A percentile compares a stretch with the other conserved stretches of the same genome.
Evolutionary conservation across 2,113 vertebrate genomes (phyloP).

Genomic region (Peromyscus polionotus): DNA sequence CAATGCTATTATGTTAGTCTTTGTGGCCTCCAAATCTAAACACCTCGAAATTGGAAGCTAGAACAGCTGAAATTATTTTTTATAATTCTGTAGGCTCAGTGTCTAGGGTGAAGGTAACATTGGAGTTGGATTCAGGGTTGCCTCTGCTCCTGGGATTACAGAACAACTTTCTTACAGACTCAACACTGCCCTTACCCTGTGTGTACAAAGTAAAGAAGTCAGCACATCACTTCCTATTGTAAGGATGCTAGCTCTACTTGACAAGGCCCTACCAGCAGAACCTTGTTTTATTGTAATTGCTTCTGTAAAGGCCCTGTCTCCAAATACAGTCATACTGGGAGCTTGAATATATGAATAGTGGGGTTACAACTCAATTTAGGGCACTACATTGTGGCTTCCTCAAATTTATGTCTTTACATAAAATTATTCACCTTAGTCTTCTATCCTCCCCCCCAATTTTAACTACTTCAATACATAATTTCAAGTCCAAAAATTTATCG

Average conservation of each 20-base stretch:
- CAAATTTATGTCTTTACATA: too few relatives aligned
- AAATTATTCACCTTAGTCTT: background rate
- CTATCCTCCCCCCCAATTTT: background rate
- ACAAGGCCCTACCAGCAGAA: background rate
- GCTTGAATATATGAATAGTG: background rate
- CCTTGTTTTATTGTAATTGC: background rate
- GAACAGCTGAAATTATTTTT: background rate
- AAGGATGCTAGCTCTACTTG: background rate
- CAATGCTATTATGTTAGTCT: background rate
- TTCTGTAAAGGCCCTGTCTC: background rate
- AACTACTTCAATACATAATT: background rate
- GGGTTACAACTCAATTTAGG: background rate
- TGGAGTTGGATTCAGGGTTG: background rate
- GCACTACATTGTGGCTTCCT: background rate
- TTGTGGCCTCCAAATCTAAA: background rate
- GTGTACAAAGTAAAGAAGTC: background rate
- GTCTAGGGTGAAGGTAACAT: background rate
- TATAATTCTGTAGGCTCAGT: background rate
- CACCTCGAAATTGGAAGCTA: background rate
- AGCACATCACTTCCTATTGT: background rate
- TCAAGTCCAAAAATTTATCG: background rate
- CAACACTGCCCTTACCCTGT: background rate
- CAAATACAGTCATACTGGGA: background rate
- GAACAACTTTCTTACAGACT: background rate
- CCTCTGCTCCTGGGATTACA: background rate